Percentiles rank a stretch among this genome's conserved stretches.
Evolutionary conservation across 2,888 invertebrate species (phyloP).

Genomic region (Lasioglossum vierecki): DNA sequence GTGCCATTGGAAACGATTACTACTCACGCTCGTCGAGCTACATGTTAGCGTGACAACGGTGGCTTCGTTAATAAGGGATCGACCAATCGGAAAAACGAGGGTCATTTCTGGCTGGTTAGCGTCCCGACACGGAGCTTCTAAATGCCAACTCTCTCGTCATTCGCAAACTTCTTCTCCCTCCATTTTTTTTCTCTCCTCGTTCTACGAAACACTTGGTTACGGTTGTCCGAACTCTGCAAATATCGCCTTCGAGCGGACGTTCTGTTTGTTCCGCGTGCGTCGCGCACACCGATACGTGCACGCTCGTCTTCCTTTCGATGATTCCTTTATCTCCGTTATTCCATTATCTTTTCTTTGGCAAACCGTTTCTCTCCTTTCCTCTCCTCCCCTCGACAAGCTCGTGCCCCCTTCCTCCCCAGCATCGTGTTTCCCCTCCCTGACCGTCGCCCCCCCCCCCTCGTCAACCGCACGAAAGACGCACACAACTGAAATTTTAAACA

Average conservation of each 20-base stretch:
- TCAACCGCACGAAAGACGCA: background rate
- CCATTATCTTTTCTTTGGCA: background rate
- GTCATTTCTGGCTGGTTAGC: conserved; percentile 17
- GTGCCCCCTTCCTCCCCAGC: background rate
- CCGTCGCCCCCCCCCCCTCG: background rate
- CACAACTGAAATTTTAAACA: conserved; percentile 9
- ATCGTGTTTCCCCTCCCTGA: background rate
- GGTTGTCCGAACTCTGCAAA: conserved; percentile 35
- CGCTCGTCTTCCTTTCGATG: conserved; percentile 1
- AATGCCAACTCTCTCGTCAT: conserved; percentile 32
- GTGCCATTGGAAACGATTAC: conserved; percentile 47
- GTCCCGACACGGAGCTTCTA: conserved; percentile 1
- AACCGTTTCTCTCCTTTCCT: background rate
- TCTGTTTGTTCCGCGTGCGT: conserved; percentile 45
- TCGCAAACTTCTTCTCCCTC: conserved; percentile 14
- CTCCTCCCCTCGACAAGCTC: background rate
- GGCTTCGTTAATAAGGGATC: background rate
- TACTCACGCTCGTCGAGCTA: conserved; percentile 28
- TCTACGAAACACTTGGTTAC: conserved; percentile 30
- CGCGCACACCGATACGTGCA: background rate
- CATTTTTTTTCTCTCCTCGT: conserved; percentile 14
- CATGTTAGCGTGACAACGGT: conserved; percentile 23
- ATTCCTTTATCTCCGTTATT: background rate
- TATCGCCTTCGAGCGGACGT: conserved; percentile 30
- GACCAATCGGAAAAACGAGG: conserved; percentile 2